Conservation (phyloP, 2,113 vertebrate species). For the Gymnocephalus cernua region DNA sequence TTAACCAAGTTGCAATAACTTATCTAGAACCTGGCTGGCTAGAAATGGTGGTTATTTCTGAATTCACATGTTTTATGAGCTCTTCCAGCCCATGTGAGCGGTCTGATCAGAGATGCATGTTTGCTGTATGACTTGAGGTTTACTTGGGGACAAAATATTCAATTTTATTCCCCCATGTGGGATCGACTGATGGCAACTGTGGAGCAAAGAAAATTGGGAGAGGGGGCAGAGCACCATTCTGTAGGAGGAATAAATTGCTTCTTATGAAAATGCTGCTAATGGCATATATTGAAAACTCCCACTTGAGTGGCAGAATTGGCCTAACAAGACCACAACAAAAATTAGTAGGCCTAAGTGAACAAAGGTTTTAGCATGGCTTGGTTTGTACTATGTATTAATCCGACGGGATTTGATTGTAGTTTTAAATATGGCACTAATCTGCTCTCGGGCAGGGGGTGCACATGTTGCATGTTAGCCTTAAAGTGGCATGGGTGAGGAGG, state of each 20-base stretch:
- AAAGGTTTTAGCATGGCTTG: slow-evolving; percentile 41
- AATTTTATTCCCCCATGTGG: slow-evolving; percentile 18
- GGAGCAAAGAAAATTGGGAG: slow-evolving; percentile 16
- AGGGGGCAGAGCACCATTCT: slow-evolving; percentile 19
- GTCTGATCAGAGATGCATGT: slow-evolving; percentile 4
- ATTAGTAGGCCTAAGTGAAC: slow-evolving; percentile 30
- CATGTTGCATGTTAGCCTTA: slow-evolving; percentile 22
- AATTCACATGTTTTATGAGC: slow-evolving; percentile 21
- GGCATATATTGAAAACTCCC: slow-evolving; percentile 40
- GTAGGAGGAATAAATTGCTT: slow-evolving; percentile 53
- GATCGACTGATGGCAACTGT: slow-evolving; percentile 27
- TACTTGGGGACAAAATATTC: slow-evolving; percentile 43
- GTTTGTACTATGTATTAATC: slow-evolving; percentile 63
- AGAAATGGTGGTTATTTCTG: not conserved
- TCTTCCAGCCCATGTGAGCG: slow-evolving; percentile 1
- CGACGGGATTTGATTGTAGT: slow-evolving; percentile 49
- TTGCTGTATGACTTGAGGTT: slow-evolving; percentile 19
- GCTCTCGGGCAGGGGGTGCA: slow-evolving; percentile 8
- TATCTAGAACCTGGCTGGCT: no score
- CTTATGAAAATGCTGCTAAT: slow-evolving; percentile 48
- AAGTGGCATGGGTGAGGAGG: not conserved
- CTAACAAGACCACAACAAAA: not conserved
- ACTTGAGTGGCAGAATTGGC: slow-evolving; percentile 43
- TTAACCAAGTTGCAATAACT: not conserved
- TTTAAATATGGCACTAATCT: slow-evolving; percentile 68